Base-by-base conservation (phyloP, 2,888 invertebrate genomes). In the Dynastes tityus region DNA sequence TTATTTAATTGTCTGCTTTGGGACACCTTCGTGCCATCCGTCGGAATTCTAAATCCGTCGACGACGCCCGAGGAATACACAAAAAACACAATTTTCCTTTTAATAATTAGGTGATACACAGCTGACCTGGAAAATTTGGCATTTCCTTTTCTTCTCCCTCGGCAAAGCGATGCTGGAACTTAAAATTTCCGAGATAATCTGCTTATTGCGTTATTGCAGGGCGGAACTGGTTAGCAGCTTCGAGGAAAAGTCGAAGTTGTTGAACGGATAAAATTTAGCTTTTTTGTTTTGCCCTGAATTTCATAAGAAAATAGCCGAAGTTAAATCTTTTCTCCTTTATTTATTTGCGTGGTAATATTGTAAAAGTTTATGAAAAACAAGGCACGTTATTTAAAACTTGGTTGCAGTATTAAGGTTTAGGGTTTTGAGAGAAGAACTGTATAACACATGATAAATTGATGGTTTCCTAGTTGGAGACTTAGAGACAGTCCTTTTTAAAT, bases 111-210 rank as follows among this genome's bases (percentile, higher is more conserved):
- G 63, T 32, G 63, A 63, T 63, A 27, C 32, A 32, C 63, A 63
- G 32, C 37, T 63, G 63, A 63, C 63, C 63, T 63, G 63, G 63
- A 63, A 63, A 63, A 63, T 63, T 63, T 29, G 63, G 63, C 27
- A 63, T 63, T 63, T 63, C 63, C 63, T 63, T 63, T 63, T 63
- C 63, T 63, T 32, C 22, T 32, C 63, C 27, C 27, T 32, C 63
- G 63, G 63, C 29, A 45, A 45, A 45, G 11, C 45, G 27, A 32
- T 9, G 32, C 4, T 32, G 63, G n/a, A 63, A 63, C 63, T 63
- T 63, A 63, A 63, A 63, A 63, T 63, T 61, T 61, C 11, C 61
- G 32, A 63, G 63, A 63, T 63, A 63, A 63, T 63, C 63, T 63
- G 63, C 63, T 63, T 63, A 63, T 63, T 63, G 63, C 27, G 63